Conservation (phyloP, 2,888 invertebrate species). For the Eurytoma adleriae region DNA sequence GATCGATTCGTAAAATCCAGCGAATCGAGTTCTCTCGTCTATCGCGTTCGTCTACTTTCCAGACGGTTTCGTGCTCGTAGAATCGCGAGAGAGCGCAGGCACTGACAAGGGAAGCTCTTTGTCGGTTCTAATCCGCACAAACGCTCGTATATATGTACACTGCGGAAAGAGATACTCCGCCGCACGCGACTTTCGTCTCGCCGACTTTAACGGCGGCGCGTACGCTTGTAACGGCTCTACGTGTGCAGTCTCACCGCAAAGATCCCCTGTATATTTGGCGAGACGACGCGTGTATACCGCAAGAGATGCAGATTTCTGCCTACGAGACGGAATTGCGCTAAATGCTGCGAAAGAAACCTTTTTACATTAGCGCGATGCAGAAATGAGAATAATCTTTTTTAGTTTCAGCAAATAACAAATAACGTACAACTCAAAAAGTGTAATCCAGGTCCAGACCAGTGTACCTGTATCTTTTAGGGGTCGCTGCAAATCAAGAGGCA, state of each 20-base stretch:
- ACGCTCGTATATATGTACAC: not conserved
- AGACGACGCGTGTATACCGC: not conserved
- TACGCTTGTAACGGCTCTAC: conserved; percentile 10
- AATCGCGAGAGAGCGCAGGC: not conserved
- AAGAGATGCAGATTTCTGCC: conserved; percentile 14
- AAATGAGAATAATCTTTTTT: too few species aligned
- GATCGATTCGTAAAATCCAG: too few species aligned
- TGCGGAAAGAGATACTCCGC: not conserved
- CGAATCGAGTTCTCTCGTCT: too few species aligned
- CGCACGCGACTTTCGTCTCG: conserved; percentile 30
- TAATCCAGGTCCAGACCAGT: too few species aligned
- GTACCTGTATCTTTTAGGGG: too few species aligned
- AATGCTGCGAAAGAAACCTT: too few species aligned
- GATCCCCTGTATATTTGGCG: not conserved
- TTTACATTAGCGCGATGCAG: too few species aligned
- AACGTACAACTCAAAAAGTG: too few species aligned
- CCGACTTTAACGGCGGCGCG: conserved; percentile 34
- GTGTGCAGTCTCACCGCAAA: conserved; percentile 8
- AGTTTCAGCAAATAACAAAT: too few species aligned
- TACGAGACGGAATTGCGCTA: not conserved
- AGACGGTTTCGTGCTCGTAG: too few species aligned
- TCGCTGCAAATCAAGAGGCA: too few species aligned
- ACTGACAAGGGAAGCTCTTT: conserved; percentile 30
- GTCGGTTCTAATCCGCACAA: conserved; percentile 34
- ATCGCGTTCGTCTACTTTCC: too few species aligned